Percentiles rank a stretch among this genome's conserved stretches.
Conservation (phyloP, 1,140 invertebrate species). For the Condylostylus longicornis region DNA sequence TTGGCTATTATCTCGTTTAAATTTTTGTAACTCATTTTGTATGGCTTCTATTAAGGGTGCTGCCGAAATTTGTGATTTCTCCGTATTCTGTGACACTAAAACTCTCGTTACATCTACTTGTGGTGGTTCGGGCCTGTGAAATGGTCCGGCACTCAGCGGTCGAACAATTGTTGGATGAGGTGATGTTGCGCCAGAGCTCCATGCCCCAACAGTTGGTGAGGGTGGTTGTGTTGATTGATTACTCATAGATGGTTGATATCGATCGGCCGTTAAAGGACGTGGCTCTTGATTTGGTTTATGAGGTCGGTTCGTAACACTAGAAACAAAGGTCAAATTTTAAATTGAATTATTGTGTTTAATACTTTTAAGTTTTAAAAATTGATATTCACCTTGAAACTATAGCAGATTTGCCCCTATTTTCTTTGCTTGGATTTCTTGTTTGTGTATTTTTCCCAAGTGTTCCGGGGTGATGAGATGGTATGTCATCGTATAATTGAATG, state of each 20-base stretch:
- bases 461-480: constrained; percentile 24
- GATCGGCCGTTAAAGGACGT: constrained; percentile 26
- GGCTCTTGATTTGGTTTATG: constrained; percentile 11
- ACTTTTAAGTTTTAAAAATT: not conserved
- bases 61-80: constrained; percentile 33
- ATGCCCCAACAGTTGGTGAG: constrained; percentile 24
- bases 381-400: constrained; percentile 18
- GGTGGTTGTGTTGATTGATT: constrained; percentile 27
- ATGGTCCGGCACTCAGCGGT: constrained; percentile 44
- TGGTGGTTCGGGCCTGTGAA: constrained; percentile 36
- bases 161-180: constrained; percentile 25
- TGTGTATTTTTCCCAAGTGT: constrained; percentile 23
- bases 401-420: constrained; percentile 27
- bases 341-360: not conserved
- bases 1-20: constrained; percentile 25
- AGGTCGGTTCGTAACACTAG: constrained; percentile 13
- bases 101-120: constrained; percentile 30
- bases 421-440: constrained; percentile 25
- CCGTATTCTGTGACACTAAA: constrained; percentile 22
- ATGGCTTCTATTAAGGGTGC: constrained; percentile 47
- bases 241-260: constrained; percentile 22
- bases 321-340: not conserved
- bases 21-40: constrained; percentile 42
- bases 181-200: constrained; percentile 24
- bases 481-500: constrained; percentile 29